These are phyloP conservation scores for Peromyscus californicus DNA, from an alignment of 2,113 vertebrate species.

Conservation along the genomic window DNA sequence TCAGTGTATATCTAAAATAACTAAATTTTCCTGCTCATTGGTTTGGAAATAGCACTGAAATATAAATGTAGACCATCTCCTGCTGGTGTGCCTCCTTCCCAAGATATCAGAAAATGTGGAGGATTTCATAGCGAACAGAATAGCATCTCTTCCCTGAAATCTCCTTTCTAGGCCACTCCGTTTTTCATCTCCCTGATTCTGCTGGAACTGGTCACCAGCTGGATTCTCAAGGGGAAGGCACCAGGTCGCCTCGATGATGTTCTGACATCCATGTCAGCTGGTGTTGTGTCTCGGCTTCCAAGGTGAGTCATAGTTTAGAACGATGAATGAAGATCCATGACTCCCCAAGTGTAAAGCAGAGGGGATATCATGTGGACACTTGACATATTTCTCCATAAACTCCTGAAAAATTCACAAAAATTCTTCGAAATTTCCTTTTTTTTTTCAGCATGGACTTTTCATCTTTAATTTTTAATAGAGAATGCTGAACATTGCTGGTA, in stretches of 20 bases:
- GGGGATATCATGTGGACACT: background rate
- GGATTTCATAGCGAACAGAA: background rate
- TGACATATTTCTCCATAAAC: background rate
- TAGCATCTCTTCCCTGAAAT: conserved; percentile 60
- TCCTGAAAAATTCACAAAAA: background rate
- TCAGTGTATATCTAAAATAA: conserved; percentile 1
- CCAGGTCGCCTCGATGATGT: conserved; percentile 89
- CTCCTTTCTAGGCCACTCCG: conserved; percentile 90
- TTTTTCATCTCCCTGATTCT: conserved; percentile 93
- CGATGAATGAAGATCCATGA: background rate
- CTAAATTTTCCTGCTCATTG: background rate
- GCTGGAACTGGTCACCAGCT: conserved; percentile 91
- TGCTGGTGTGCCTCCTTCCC: background rate
- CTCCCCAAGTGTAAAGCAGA: background rate
- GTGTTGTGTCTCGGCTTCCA: conserved; percentile 93
- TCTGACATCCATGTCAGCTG: conserved; percentile 92
- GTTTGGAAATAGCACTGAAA: background rate
- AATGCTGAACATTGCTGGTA: background rate
- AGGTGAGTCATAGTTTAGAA: conserved; percentile 87
- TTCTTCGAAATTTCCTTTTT: background rate
- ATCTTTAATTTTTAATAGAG: background rate
- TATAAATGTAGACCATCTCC: background rate
- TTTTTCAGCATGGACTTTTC: background rate
- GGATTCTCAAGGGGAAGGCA: conserved; percentile 86
- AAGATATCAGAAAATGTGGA: conserved; percentile 35